Percentiles rank a stretch among this genome's conserved stretches.
Evolutionary conservation across 2,113 vertebrate genomes (phyloP).

Genomic region (Chaetodon trifascialis): DNA sequence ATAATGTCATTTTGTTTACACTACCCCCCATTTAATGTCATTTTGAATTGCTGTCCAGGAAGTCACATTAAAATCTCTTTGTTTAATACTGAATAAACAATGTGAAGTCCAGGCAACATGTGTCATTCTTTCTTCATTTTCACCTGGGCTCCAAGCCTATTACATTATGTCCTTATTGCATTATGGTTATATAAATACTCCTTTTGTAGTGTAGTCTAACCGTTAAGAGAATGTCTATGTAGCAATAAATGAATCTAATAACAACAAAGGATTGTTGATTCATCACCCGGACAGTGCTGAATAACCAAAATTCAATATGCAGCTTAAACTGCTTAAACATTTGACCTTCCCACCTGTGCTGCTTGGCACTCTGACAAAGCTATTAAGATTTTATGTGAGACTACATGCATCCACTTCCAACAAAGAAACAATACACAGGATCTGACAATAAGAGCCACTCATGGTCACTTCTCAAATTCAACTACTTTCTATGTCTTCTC

Average conservation of each 20-base stretch:
- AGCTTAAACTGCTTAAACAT: background rate
- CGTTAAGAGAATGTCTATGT: background rate
- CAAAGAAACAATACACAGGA: background rate
- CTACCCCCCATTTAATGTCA: constrained; percentile 61
- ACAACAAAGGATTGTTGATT: background rate
- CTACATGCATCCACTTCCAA: background rate
- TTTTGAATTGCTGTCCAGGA: constrained; percentile 72
- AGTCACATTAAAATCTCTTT: constrained; percentile 68
- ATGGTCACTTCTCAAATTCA: background rate
- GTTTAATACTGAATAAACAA: constrained; percentile 82
- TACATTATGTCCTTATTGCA: constrained; percentile 1
- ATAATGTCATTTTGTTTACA: constrained; percentile 81
- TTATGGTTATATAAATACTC: constrained; percentile 7
- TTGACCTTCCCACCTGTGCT: background rate
- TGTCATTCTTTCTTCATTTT: constrained; percentile 26
- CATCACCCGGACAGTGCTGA: background rate
- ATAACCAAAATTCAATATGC: background rate
- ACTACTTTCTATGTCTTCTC: background rate
- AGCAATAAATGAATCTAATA: constrained; percentile 14
- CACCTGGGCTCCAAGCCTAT: background rate
- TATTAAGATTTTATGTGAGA: background rate
- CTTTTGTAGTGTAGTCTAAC: background rate
- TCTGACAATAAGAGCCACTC: background rate
- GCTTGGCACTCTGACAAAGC: background rate
- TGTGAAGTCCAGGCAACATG: constrained; percentile 72